phyloP scores from a whole-genome alignment of 2,113 vertebrate species.

The Carassius auratus region DNA sequence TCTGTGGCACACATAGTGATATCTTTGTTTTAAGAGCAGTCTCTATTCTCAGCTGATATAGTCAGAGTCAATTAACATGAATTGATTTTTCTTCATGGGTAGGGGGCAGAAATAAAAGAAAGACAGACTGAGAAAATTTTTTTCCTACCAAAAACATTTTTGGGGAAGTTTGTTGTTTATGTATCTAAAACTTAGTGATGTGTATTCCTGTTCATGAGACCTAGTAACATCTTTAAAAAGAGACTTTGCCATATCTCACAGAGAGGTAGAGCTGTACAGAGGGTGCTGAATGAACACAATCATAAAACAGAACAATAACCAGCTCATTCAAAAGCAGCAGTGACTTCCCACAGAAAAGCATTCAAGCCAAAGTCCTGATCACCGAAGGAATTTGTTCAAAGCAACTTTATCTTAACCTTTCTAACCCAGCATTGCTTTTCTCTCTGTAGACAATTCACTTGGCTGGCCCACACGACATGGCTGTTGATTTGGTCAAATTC shows the following conservation, averaged over 20 bases:
- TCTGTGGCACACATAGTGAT: not conserved
- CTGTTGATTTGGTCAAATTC: slow-evolving; percentile 28
- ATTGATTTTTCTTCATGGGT: no score
- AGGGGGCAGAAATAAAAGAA: not conserved
- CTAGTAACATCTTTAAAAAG: slow-evolving; percentile 28
- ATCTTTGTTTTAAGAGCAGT: not conserved
- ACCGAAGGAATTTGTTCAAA: slow-evolving; percentile 76
- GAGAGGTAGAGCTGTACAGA: slow-evolving; percentile 34
- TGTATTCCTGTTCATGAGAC: not conserved
- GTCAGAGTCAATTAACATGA: not conserved
- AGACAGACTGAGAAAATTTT: not conserved
- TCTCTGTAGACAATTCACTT: not conserved
- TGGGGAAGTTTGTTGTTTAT: not conserved
- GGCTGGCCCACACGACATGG: not conserved
- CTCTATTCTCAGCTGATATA: not conserved
- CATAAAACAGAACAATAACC: slow-evolving; percentile 65
- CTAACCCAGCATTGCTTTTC: slow-evolving; percentile 15
- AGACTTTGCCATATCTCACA: slow-evolving; percentile 50
- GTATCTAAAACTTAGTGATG: not conserved
- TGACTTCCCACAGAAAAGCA: slow-evolving; percentile 62
- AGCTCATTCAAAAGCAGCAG: slow-evolving; percentile 35
- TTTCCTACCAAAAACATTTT: not conserved
- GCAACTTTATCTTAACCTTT: slow-evolving; percentile 74
- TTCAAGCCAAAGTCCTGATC: slow-evolving; percentile 68
- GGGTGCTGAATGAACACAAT: slow-evolving; percentile 35